Percentiles rank a stretch among this genome's conserved stretches.
phyloP scores from a whole-genome alignment of 2,797 vertebrate genomes.

The Enteromius viviparus region DNA sequence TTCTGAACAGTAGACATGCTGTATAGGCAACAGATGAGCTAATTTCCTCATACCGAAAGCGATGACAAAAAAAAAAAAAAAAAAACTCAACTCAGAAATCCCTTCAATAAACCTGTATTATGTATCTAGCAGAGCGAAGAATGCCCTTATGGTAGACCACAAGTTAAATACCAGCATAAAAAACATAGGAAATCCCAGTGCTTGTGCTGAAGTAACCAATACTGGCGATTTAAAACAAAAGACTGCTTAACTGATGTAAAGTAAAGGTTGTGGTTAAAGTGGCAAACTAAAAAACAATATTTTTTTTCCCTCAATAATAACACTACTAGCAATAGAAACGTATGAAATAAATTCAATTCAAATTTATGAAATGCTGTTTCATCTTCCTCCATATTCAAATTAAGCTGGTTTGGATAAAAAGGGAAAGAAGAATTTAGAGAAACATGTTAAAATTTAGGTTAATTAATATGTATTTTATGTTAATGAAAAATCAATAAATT shows the following conservation, averaged over 20 bases:
- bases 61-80: neutral
- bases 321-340: neutral
- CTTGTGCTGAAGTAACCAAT: neutral
- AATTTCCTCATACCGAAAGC: neutral
- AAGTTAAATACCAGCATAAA: neutral
- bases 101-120: constrained; percentile 5
- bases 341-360: neutral
- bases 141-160: neutral
- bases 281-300: neutral
- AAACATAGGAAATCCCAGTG: neutral
- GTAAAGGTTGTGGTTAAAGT: neutral
- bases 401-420: neutral
- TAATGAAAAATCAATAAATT: neutral
- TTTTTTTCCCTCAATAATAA: neutral
- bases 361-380: neutral
- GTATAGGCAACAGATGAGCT: neutral
- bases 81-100: neutral
- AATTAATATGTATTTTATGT: neutral
- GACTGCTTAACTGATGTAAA: neutral
- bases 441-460: neutral
- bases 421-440: neutral
- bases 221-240: neutral
- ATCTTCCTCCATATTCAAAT: neutral
- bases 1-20: neutral
- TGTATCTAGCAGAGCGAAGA: neutral